Evolutionary conservation across 2,113 vertebrate genomes (phyloP).

Genomic region (Sprattus sprattus): DNA sequence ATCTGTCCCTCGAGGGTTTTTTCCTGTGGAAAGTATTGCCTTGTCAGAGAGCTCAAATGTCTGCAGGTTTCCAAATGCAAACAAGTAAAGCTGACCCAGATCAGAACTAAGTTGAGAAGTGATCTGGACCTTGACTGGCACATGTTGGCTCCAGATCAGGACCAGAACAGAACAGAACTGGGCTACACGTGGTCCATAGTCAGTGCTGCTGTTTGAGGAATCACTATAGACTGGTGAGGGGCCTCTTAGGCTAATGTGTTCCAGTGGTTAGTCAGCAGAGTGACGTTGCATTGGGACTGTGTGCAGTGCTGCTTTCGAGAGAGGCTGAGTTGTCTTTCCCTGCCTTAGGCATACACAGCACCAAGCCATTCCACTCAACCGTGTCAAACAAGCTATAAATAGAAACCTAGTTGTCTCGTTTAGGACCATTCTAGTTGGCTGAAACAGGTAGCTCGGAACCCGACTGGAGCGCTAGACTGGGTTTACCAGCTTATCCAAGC

Average conservation of each 20-base stretch:
- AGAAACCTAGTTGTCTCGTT: neutral
- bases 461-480: neutral
- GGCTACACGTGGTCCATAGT: neutral
- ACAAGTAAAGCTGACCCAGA: neutral
- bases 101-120: neutral
- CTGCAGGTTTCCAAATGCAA: neutral
- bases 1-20: neutral
- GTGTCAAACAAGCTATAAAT: neutral
- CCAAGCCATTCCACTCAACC: neutral
- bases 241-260: neutral
- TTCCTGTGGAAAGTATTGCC: neutral
- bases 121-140: neutral
- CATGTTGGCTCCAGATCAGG: neutral
- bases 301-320: neutral
- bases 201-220: neutral
- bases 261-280: neutral
- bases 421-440: neutral
- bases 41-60: neutral
- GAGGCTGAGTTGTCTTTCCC: neutral
- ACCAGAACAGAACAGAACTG: neutral
- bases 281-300: neutral
- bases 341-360: conserved; percentile 15
- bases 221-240: neutral
- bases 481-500: neutral
- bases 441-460: neutral